Base-by-base conservation (phyloP, 2,888 invertebrate genomes). In the Pachliopta kotzebuea region DNA sequence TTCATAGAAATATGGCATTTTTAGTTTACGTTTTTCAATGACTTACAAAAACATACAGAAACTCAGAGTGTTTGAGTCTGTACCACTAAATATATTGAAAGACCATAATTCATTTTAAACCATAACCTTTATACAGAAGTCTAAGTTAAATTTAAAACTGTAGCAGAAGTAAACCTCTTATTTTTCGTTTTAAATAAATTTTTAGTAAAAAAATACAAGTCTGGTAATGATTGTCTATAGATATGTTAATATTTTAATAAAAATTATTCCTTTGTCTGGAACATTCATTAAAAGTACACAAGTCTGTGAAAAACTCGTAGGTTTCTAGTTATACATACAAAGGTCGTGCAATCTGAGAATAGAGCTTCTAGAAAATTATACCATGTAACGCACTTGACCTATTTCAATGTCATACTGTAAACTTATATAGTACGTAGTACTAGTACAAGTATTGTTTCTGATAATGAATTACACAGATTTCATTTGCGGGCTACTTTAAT, bases 301-400 rank as follows among this genome's bases (percentile, higher is more conserved):
- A 9, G 8, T 21, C 2, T n/a, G 3, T 23, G 50, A 0, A n/a
- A 49, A 20, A n/a, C 21, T 21, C 50, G 45, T 52, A 11, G 20
- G 23, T 52, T 52, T 52, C 50, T 3, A 52, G 50, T 52, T 52
- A 21, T 52, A 23, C 50, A 8, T 21, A 8, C 21, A 21, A 49
- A 26, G n/a, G 7, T 58, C 49, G 23, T 49, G 24, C 24, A 18
- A 26, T 49, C 49, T 58, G 42, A 24, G 42, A 58, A 58, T 49
- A 58, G 57, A 49, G 23, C 49, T 58, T 45, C 52, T 26, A 26
- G 59, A 29, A 50, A 24, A 59, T 20, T 17, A 20, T 29, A 26
- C 29, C 50, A 3, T 52, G 50, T 21, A 52, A 26, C 31, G 59
- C 20, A 20, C 59, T 59, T 59, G 52, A 59, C 59, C 59, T 29